Base-by-base conservation (phyloP, 2,888 invertebrate species). In the Mesorhabditis sp. region DNA sequence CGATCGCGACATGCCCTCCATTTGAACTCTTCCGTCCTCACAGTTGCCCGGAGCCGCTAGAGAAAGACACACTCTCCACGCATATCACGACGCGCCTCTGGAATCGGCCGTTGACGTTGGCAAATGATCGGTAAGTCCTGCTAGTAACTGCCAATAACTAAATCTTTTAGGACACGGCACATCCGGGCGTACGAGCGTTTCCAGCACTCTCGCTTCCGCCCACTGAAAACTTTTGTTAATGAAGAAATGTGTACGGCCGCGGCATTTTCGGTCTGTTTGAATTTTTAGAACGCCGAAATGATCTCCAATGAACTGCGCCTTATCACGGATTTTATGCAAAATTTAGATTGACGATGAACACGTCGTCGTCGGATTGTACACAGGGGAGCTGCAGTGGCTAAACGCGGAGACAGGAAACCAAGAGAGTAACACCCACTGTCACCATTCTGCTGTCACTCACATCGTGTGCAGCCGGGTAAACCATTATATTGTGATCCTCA, bases 1-100 rank as follows among this genome's bases (percentile, higher is more conserved):
- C 98, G 0, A 94, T 98, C 88, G 92, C 93, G 45, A 95, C 95
- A 0, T 97, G 96, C 87, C 96, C 97, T 0, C 93, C 94, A 86
- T 97, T 97, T 86, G 94, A 94, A 86, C 89, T 97, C 58, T 93
- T 94, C 85, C 90, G 91, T 76, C 95, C 95, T 0, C 97, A 98
- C 88, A 92, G 93, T 83, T 98, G 97, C 87, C 97, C 97, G 0
- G 93, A 93, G 87, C 92, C 92, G 0, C 90, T 90, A 81, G 28
- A 28, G 28, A 28, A n/a, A 28, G 28, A 28, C 28, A 28, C 28
- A 28, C 28, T 28, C 28, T 28, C 28, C 28, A 28, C 28, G 28
- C 28, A 28, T 28, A 28, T 28, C 28, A 28, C 28, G 28, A 28
- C 28, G 28, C 28, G 28, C 28, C 28, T 28, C 28, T 28, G 28